Evolutionary conservation across 2,797 vertebrate genomes (phyloP), one percentile per base, ranked within the genome.

Genomic region (Tapirus indicus): DNA sequence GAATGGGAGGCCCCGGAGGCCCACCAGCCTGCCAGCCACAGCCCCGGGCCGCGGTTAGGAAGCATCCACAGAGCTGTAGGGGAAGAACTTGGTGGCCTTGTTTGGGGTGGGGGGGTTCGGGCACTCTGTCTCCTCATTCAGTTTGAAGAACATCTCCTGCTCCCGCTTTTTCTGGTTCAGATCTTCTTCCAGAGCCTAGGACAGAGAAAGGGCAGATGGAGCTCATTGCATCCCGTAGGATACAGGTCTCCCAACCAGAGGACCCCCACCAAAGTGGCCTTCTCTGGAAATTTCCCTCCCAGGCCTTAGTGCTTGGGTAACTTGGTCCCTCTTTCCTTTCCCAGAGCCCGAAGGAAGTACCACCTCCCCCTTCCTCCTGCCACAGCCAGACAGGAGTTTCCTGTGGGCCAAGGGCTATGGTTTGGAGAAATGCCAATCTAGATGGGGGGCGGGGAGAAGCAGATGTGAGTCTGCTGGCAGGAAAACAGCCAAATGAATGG

Each of bases 91-190:
- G 97, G 99, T 98, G 25, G 99, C 98, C 98, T 99, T 99, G 97
- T 96, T 98, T 0, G 99, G 99, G 2, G 99, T 99, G 95, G 98
- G 98, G 44, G 99, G 99, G n/a, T 90, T 99, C 9, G 98, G 97
- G 64, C 95, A 98, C 27, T 99, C 99, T 0, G 97, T 80, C 3
- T 98, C 98, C 75, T 99, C 99, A 0, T 97, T 99, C 98, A 99
- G 98, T 97, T 96, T 99, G 98, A 99, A 99, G 99, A 99, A 99
- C 79, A 98, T 97, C 97, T 99, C 99, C 98, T 99, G 99, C 60
- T 99, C 99, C 23, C 88, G 98, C 79, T 99, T 99, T 98, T 99
- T 99, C 98, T 98, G 98, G 93, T 98, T 99, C 91, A 99, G 98
- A 79, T 99, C 99, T 0, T 99, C 99, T 97, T 99, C 99, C 86